Percentiles rank a stretch among this genome's conserved stretches.
phyloP scores from a whole-genome alignment of 2,113 vertebrate genomes.

The Burhinus oedicnemus region DNA sequence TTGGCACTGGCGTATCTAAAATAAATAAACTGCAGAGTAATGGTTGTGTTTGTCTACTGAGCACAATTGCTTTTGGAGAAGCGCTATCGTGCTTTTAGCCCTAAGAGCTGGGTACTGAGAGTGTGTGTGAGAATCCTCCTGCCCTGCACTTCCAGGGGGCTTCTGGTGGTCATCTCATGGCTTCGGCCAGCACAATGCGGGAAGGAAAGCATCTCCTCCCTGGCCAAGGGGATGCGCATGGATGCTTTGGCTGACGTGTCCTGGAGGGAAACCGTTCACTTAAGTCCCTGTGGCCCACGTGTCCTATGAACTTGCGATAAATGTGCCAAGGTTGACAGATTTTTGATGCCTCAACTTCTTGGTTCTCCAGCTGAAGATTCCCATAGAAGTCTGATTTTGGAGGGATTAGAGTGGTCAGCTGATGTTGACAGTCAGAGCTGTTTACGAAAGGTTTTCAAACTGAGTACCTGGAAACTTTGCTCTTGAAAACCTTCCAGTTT shows the following conservation, averaged over 20 bases:
- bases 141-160: accelerated
- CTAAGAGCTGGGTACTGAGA: accelerated
- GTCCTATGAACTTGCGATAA: not conserved
- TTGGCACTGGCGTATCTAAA: not conserved
- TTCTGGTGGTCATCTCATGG: not conserved
- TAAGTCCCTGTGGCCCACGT: not conserved
- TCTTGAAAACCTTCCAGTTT: not conserved
- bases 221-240: accelerated
- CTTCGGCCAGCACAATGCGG: accelerated
- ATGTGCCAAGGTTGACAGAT: not conserved
- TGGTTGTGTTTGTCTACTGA: not conserved
- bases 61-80: not conserved
- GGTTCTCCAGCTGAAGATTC: not conserved
- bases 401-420: not conserved
- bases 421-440: not conserved
- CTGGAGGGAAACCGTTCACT: not conserved
- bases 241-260: accelerated
- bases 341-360: not conserved
- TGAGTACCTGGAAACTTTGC: not conserved
- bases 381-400: accelerated
- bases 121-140: not conserved
- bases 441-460: not conserved
- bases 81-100: not conserved
- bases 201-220: not conserved
- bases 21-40: not conserved